A percentile compares a stretch with the other conserved stretches of the same genome.
These are phyloP conservation scores for Mimas tiliae DNA, from an alignment of 2,888 invertebrate genomes.

Conservation along the genomic window DNA sequence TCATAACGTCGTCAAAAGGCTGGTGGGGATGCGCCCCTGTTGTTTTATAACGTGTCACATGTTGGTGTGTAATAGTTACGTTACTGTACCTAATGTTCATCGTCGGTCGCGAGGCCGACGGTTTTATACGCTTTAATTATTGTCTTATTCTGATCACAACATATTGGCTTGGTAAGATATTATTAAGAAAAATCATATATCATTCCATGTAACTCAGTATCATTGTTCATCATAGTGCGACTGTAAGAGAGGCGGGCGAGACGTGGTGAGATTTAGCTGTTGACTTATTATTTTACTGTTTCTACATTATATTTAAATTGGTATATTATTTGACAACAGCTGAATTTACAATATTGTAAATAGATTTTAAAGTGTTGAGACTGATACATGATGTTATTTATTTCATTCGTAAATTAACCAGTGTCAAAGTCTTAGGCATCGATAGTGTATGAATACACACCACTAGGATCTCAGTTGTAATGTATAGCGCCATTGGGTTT, in stretches of 20 bases:
- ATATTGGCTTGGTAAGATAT: conserved; percentile 61
- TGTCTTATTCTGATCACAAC: conserved; percentile 53
- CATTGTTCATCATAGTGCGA: conserved; percentile 41
- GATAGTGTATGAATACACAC: conserved; percentile 60
- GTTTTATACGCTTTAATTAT: conserved; percentile 63
- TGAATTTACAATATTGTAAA: conserved; percentile 78
- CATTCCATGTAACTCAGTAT: conserved; percentile 62
- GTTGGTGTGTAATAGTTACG: conserved; percentile 28
- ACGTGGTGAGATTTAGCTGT: conserved; percentile 53
- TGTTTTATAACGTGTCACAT: conserved; percentile 17
- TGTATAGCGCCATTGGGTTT: conserved; percentile 35
- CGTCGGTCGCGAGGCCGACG: conserved; percentile 47
- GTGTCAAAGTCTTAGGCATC: conserved; percentile 77
- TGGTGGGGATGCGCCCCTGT: conserved; percentile 23
- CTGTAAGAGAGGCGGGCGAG: conserved; percentile 43
- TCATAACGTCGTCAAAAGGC: conserved; percentile 24
- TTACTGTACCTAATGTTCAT: conserved; percentile 31
- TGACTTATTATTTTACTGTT: conserved; percentile 44
- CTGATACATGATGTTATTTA: conserved; percentile 83
- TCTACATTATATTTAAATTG: conserved; percentile 48
- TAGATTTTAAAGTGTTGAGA: conserved; percentile 81
- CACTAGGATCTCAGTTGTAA: conserved; percentile 71
- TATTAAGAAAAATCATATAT: conserved; percentile 59
- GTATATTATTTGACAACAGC: conserved; percentile 61
- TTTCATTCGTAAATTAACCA: conserved; percentile 79